phyloP scores from a whole-genome alignment of 1,140 invertebrate genomes.

The Nomia melanderi region DNA sequence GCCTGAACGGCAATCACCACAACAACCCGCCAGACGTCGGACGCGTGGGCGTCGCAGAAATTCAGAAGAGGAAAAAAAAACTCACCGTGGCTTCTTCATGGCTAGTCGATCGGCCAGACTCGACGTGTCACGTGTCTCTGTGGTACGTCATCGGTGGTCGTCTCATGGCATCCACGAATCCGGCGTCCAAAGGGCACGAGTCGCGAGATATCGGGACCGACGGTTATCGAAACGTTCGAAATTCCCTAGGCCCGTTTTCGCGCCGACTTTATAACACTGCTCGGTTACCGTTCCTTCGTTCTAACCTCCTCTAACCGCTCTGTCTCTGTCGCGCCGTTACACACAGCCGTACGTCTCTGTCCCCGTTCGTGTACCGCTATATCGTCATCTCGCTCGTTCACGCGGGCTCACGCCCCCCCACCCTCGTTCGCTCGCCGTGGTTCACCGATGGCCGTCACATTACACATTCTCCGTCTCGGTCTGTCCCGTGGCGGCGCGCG shows the following conservation, averaged over 20 bases:
- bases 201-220: not conserved
- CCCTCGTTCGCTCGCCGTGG: no score
- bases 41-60: not conserved
- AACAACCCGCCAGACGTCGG: no score
- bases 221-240: slow-evolving; percentile 33
- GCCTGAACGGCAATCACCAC: no score
- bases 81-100: slow-evolving; percentile 77
- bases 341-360: no score
- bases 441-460: no score
- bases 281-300: slow-evolving; percentile 13
- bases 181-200: slow-evolving; percentile 27
- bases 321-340: slow-evolving; percentile 1
- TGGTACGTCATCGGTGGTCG: slow-evolving; percentile 62
- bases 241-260: slow-evolving; percentile 40
- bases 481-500: slow-evolving; percentile 23
- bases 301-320: slow-evolving; percentile 24
- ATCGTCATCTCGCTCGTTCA: no score
- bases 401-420: no score
- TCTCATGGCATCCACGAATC: slow-evolving; percentile 52
- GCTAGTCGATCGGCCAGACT: slow-evolving; percentile 63
- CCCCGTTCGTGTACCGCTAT: no score
- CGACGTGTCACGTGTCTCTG: slow-evolving; percentile 72
- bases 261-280: slow-evolving; percentile 18
- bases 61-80: not conserved
- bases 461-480: slow-evolving; percentile 35